These are phyloP conservation scores for Diorhabda sublineata DNA, from an alignment of 1,140 invertebrate genomes.

Conservation along the genomic window DNA sequence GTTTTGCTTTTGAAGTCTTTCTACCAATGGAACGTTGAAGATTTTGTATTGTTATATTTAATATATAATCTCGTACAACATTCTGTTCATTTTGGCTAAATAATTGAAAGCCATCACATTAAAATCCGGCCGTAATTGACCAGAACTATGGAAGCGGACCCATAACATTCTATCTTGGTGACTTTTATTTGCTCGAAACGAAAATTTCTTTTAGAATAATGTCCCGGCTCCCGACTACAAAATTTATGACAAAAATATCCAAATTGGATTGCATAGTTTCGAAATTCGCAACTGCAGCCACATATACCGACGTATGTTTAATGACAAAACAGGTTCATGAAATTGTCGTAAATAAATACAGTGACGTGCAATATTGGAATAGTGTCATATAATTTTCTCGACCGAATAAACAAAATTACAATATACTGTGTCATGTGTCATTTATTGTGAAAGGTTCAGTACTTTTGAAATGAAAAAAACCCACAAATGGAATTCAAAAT, in stretches of 20 bases:
- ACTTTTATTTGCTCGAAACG: constrained; percentile 32
- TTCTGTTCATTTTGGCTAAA: not conserved
- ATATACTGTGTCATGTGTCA: constrained; percentile 17
- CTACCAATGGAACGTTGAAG: too few relatives aligned
- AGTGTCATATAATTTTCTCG: too few relatives aligned
- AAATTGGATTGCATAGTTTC: constrained; percentile 31
- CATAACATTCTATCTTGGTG: constrained; percentile 33
- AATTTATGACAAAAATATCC: constrained; percentile 38
- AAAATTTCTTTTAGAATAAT: constrained; percentile 29
- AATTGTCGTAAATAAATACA: constrained; percentile 32
- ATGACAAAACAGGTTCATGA: constrained; percentile 39
- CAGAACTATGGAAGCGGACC: constrained; percentile 8
- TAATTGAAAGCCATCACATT: not conserved
- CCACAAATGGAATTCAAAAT: too few relatives aligned
- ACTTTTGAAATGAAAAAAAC: too few relatives aligned
- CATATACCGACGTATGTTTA: constrained; percentile 26
- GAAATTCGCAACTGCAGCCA: constrained; percentile 18
- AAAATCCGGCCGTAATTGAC: not conserved
- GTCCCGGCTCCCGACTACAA: constrained; percentile 28
- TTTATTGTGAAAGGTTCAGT: too few relatives aligned
- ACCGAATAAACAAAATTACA: constrained; percentile 19
- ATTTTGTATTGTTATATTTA: too few relatives aligned
- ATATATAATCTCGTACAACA: not conserved
- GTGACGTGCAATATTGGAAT: not conserved
- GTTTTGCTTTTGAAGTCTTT: too few relatives aligned